These are phyloP conservation scores for Scolopax mira DNA, from an alignment of 2,113 vertebrate species.

Conservation along the genomic window DNA sequence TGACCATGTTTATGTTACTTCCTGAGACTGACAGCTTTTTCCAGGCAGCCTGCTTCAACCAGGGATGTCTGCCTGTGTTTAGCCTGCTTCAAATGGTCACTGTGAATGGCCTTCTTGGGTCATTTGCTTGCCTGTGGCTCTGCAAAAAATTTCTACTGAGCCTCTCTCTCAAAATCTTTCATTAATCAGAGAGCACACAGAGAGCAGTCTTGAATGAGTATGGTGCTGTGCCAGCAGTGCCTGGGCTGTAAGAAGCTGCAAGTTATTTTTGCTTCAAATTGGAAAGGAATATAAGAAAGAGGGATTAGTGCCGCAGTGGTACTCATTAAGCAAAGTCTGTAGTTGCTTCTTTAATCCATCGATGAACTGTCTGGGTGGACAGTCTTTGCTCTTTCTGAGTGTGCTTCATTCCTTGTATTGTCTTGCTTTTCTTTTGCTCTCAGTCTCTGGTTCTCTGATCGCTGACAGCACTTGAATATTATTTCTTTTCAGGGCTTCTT, in stretches of 20 bases:
- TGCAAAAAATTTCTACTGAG: not conserved
- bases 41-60: not conserved
- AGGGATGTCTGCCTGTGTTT: not conserved
- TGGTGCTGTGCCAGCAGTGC: not conserved
- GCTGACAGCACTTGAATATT: not conserved
- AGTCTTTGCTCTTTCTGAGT: not conserved
- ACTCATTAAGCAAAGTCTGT: not conserved
- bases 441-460: not conserved
- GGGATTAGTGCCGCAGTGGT: not conserved
- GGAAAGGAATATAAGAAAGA: not conserved
- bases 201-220: not conserved
- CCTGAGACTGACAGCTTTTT: not conserved
- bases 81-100: not conserved
- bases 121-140: not conserved
- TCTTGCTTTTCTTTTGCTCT: not conserved
- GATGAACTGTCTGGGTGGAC: not conserved
- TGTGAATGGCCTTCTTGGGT: not conserved
- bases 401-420: not conserved
- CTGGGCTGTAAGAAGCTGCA: not conserved
- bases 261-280: not conserved
- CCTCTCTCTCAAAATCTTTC: not conserved
- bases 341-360: not conserved
- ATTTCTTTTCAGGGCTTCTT: not conserved
- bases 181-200: not conserved
- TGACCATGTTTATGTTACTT: not conserved